Conservation (phyloP, 2,113 vertebrate genomes). For the Menura novaehollandiae region DNA sequence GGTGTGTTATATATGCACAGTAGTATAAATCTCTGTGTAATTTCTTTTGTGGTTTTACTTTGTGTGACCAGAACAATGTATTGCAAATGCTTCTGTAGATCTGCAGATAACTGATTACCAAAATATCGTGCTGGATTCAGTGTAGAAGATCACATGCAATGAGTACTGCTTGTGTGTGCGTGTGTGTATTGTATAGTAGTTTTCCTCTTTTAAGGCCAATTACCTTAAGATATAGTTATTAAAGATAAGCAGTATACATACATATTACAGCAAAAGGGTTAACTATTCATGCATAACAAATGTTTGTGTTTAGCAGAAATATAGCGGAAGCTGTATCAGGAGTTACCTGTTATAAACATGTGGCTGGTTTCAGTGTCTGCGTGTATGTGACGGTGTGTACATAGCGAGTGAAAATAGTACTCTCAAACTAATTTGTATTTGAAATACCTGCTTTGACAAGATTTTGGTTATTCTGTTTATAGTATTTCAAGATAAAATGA, state of each 20-base stretch:
- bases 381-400: accelerated
- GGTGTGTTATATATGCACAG: not conserved
- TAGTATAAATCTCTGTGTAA: slow-evolving; percentile 5
- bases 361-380: not conserved
- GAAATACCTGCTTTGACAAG: not conserved
- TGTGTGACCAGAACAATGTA: not conserved
- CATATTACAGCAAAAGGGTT: not conserved
- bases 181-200: not conserved
- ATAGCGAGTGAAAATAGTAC: not conserved
- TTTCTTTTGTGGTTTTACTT: slow-evolving; percentile 1
- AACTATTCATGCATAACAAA: not conserved
- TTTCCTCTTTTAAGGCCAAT: not conserved
- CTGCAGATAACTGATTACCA: not conserved
- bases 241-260: not conserved
- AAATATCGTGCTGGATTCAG: not conserved
- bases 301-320: not conserved
- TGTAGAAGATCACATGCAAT: not conserved
- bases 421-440: not conserved
- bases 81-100: not conserved
- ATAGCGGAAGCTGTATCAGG: not conserved
- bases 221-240: not conserved
- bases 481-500: not conserved
- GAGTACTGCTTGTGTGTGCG: not conserved
- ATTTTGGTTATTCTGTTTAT: not conserved
- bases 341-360: not conserved